Base-by-base conservation (phyloP, 2,888 invertebrate genomes). In the Galerucella calmariensis region DNA sequence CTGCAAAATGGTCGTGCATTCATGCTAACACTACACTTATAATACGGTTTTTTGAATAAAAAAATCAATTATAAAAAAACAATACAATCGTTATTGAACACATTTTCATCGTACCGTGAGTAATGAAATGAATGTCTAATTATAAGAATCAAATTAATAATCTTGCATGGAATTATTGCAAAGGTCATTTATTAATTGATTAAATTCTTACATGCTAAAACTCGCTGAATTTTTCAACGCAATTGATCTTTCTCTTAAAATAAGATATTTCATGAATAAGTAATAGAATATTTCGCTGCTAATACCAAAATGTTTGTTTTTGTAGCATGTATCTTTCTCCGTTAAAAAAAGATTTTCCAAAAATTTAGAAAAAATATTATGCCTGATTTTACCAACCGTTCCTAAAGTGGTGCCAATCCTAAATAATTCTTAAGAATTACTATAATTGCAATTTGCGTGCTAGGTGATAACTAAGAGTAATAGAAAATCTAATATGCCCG, bases 21-120 rank as follows among this genome's bases (percentile, higher is more conserved):
- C 16, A 16, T 56, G 56, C 56, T 56, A 56, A 56, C 20, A 56
- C 56, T 56, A 56, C 56, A 56, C 56, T 56, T 56, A 56, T 10
- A 56, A 20, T 20, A 56, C n/a, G 56, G 56, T 56, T 11, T 56
- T 56, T 16, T 16, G 11, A 56, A 56, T 20, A 16, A 56, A 16
- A 20, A 56, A 56, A 56, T 41, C 9, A 41, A 9, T 41, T 41
- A 41, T 6, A 41, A 41, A 5, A 35, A 41, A 41, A 41, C 35
- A 41, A 41, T 41, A 41, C 35, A 35, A 35, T 35, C 5, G 8
- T 41, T 8, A 41, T 41, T 41, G 35, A 41, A 41, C 35, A 41
- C 35, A 41, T 41, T 41, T 41, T 41, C 1, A 41, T 41, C 35
- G 35, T 41, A 41, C 35, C 35, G 35, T 41, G 35, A 41, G 8